Conservation (phyloP, 2,113 vertebrate species). For the Salvelinus sp. region DNA sequence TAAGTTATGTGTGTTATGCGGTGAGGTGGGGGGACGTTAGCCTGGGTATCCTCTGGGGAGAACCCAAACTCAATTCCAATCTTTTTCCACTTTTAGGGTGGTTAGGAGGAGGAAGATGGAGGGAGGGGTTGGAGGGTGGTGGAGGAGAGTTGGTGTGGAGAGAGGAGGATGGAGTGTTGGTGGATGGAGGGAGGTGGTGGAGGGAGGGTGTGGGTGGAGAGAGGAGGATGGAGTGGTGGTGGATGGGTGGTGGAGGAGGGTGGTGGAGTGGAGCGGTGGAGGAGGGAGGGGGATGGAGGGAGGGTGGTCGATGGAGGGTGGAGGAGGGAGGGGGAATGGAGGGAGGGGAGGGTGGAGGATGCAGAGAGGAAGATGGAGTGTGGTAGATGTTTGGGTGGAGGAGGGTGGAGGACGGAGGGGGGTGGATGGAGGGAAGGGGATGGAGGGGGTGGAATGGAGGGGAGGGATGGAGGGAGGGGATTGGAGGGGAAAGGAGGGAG, state of each 20-base stretch:
- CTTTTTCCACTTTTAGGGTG: conserved; percentile 32
- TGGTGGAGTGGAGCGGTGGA: background rate
- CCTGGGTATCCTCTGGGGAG: conserved; percentile 37
- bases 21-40: background rate
- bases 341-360: too few relatives aligned
- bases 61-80: conserved; percentile 51
- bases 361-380: too few relatives aligned
- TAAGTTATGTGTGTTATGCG: background rate
- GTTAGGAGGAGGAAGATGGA: background rate
- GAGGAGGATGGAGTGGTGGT: background rate
- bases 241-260: conserved; percentile 13
- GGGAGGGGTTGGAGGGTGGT: background rate
- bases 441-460: too few relatives aligned
- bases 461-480: too few relatives aligned
- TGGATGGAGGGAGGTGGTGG: background rate
- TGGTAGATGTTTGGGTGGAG: too few relatives aligned
- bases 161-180: background rate
- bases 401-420: too few relatives aligned
- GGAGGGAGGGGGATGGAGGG: background rate
- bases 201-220: background rate
- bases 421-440: too few relatives aligned
- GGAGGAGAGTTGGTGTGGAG: conserved; percentile 1
- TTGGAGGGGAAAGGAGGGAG: too few relatives aligned
- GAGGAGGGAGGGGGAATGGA: too few relatives aligned
- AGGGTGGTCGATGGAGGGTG: too few relatives aligned